Evolutionary conservation across 2,797 vertebrate species (phyloP).

Genomic region (Microchirus variegatus): DNA sequence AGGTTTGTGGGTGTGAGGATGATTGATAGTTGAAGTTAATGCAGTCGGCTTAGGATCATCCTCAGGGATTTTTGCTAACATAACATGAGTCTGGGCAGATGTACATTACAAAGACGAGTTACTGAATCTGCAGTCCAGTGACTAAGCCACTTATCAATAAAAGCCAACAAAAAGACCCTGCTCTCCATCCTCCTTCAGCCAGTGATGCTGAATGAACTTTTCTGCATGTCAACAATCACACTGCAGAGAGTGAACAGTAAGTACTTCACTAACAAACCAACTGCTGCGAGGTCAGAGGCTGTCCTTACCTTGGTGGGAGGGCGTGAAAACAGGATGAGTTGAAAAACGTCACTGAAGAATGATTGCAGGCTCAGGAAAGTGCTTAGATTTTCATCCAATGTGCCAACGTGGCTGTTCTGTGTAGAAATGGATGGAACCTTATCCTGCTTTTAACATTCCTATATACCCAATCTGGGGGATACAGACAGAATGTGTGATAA

Average conservation of each 20-base stretch:
- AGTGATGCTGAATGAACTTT: background rate
- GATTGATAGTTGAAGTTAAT: background rate
- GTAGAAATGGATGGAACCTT: background rate
- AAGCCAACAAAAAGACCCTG: background rate
- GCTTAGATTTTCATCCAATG: constrained; percentile 11
- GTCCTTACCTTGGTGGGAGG: constrained; percentile 12
- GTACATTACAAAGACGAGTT: background rate
- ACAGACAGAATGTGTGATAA: constrained; percentile 18
- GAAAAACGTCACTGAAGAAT: constrained; percentile 2
- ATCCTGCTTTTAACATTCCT: constrained; percentile 50
- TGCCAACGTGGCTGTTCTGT: background rate
- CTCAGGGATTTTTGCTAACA: background rate
- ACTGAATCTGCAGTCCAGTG: too few species aligned
- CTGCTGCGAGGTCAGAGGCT: constrained; percentile 33
- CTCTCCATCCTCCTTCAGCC: background rate
- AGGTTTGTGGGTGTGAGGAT: background rate
- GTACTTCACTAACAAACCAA: constrained; percentile 14
- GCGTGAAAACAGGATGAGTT: constrained; percentile 34
- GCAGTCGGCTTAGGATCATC: constrained; percentile 5
- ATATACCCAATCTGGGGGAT: constrained; percentile 20
- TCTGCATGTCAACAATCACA: background rate
- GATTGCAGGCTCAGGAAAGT: constrained; percentile 17
- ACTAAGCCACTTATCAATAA: too few species aligned
- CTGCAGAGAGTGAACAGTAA: background rate
- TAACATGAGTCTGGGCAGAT: background rate